Percentiles rank a stretch among this genome's conserved stretches.
Conservation (phyloP, 2,113 vertebrate genomes). For the Nothocercus nigrocapillus region DNA sequence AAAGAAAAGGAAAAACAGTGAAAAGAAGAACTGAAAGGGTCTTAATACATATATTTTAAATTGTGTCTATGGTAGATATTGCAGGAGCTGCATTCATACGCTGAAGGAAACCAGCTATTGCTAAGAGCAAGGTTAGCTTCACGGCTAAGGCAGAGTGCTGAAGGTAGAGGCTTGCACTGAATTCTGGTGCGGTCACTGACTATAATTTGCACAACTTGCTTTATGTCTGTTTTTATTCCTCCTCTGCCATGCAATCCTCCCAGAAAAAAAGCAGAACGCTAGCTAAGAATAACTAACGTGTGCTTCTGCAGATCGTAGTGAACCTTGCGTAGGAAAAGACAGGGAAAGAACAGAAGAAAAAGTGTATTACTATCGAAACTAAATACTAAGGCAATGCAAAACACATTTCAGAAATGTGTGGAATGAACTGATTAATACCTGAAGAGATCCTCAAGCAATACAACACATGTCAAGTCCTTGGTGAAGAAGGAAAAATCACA, state of each 20-base stretch:
- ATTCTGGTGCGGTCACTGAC: not conserved
- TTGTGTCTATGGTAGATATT: not conserved
- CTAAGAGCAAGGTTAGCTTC: not conserved
- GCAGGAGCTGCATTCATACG: not conserved
- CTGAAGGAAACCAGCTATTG: not conserved
- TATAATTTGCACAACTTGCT: not conserved
- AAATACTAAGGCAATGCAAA: not conserved
- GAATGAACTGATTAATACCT: not conserved
- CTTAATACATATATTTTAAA: not conserved
- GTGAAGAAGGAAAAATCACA: not conserved
- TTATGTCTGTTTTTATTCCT: not conserved
- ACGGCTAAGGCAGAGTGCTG: not conserved
- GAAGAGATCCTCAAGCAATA: not conserved
- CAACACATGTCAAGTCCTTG: not conserved
- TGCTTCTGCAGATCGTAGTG: not conserved
- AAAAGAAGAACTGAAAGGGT: not conserved
- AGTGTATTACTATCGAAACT: not conserved
- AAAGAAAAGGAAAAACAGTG: not conserved
- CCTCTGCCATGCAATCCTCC: not conserved
- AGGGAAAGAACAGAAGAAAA: not conserved
- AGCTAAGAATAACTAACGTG: not conserved
- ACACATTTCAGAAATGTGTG: not conserved
- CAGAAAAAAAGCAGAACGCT: not conserved
- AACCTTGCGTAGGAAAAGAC: not conserved
- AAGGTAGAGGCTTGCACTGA: not conserved